These are phyloP conservation scores for Xylocopa sonorina DNA, from an alignment of 1,140 invertebrate genomes.

Conservation along the genomic window DNA sequence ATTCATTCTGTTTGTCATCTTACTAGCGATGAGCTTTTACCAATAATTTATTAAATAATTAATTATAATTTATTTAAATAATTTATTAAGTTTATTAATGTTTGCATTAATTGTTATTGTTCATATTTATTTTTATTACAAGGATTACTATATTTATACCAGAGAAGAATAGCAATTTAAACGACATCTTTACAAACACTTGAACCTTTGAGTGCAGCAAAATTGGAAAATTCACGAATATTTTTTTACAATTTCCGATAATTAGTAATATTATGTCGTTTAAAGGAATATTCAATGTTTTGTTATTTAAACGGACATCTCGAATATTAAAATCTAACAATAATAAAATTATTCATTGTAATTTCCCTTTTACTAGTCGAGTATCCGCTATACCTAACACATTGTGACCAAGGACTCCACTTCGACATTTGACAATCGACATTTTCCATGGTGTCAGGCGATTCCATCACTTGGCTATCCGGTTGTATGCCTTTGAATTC, in stretches of 20 bases:
- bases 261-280: too few species aligned
- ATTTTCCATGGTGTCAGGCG: conserved; percentile 57
- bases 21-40: too few species aligned
- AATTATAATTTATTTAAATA: neutral
- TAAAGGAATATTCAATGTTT: too few species aligned
- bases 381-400: conserved; percentile 85
- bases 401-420: conserved; percentile 85
- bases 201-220: too few species aligned
- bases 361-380: conserved; percentile 79
- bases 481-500: conserved; percentile 73
- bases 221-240: too few species aligned
- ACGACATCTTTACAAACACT: too few species aligned
- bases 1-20: too few species aligned
- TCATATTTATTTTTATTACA: neutral
- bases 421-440: conserved; percentile 84
- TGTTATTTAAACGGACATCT: too few species aligned
- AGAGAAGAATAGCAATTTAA: conserved; percentile 13
- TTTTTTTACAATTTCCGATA: too few species aligned
- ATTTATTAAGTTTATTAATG: neutral
- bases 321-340: too few species aligned
- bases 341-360: conserved; percentile 75
- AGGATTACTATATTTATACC: neutral
- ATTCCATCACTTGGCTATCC: conserved; percentile 72
- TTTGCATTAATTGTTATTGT: neutral
- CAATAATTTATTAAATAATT: too few species aligned